A percentile compares a stretch with the other conserved stretches of the same genome.
Evolutionary conservation across 2,888 invertebrate species (phyloP).

Genomic region (Dolichomitus sp.): DNA sequence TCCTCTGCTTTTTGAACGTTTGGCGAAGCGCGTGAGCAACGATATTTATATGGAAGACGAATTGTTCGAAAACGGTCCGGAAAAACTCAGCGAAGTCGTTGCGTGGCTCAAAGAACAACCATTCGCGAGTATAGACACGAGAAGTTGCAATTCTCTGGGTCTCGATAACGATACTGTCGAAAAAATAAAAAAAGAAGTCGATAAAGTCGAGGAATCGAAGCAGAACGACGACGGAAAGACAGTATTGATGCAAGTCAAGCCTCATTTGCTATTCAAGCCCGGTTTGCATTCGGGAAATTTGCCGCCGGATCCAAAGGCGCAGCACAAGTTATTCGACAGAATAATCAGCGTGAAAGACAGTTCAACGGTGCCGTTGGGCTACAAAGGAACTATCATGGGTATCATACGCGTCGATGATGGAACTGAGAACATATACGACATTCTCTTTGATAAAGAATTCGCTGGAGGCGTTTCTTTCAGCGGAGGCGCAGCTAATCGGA

Average conservation of each 20-base stretch:
- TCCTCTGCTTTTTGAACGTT: constrained; percentile 91
- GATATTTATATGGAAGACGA: constrained; percentile 91
- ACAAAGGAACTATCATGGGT: constrained; percentile 95
- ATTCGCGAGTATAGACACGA: constrained; percentile 87
- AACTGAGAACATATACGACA: constrained; percentile 90
- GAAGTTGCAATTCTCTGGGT: constrained; percentile 91
- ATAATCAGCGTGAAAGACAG: constrained; percentile 93
- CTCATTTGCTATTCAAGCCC: constrained; percentile 91
- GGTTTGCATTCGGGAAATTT: constrained; percentile 87
- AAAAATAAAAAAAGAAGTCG: constrained; percentile 87
- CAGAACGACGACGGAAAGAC: constrained; percentile 85
- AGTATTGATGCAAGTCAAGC: constrained; percentile 92
- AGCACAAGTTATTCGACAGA: constrained; percentile 93
- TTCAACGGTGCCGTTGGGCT: constrained; percentile 93
- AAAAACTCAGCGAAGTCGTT: constrained; percentile 87
- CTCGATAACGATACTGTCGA: constrained; percentile 90
- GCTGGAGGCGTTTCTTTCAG: constrained; percentile 77
- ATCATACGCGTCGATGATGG: constrained; percentile 88
- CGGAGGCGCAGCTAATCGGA: constrained; percentile 76
- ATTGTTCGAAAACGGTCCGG: constrained; percentile 88
- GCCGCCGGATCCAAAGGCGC: constrained; percentile 90
- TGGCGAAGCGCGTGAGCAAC: constrained; percentile 87
- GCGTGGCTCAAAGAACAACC: constrained; percentile 92
- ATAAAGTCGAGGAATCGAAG: constrained; percentile 75
- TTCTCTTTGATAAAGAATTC: constrained; percentile 94